phyloP scores from a whole-genome alignment of 2,888 invertebrate species.

The Diploptera punctata region DNA sequence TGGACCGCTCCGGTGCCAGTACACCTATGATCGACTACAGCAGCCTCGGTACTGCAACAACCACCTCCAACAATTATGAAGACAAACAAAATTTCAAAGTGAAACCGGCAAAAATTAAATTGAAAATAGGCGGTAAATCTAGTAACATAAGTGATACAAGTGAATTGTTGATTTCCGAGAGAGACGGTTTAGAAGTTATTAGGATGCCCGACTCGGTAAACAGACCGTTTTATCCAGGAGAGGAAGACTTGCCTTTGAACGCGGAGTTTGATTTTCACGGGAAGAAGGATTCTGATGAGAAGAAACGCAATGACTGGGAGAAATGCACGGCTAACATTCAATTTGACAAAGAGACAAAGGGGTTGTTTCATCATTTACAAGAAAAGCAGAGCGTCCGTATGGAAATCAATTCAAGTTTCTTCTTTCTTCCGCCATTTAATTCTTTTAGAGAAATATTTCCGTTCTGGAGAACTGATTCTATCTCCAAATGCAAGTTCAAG shows the following conservation, averaged over 20 bases:
- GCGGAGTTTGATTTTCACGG: slow-evolving; percentile 73
- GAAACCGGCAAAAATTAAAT: slow-evolving; percentile 16
- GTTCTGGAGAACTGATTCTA: slow-evolving; percentile 63
- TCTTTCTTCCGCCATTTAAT: slow-evolving; percentile 83
- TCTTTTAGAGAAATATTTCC: slow-evolving; percentile 81
- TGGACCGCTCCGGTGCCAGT: slow-evolving; percentile 29
- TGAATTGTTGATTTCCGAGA: slow-evolving; percentile 1
- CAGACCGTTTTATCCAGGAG: slow-evolving; percentile 70
- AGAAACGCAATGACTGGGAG: slow-evolving; percentile 70
- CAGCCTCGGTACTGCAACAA: slow-evolving; percentile 28
- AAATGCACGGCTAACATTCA: slow-evolving; percentile 80
- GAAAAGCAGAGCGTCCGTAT: slow-evolving; percentile 83
- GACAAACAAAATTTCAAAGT: slow-evolving; percentile 11
- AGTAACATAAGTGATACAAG: not conserved
- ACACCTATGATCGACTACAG: slow-evolving; percentile 38
- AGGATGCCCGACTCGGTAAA: slow-evolving; percentile 47
- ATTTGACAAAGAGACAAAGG: slow-evolving; percentile 81
- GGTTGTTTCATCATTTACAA: slow-evolving; percentile 82
- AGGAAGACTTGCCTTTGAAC: slow-evolving; percentile 80
- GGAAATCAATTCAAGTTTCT: no score
- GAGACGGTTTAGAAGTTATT: slow-evolving; percentile 14
- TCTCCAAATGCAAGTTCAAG: slow-evolving; percentile 75
- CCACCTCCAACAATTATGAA: not conserved
- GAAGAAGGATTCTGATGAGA: not conserved
- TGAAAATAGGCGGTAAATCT: slow-evolving; percentile 5